These are phyloP conservation scores for Solenopsis fugax DNA, from an alignment of 1,140 invertebrate genomes.

Conservation along the genomic window DNA sequence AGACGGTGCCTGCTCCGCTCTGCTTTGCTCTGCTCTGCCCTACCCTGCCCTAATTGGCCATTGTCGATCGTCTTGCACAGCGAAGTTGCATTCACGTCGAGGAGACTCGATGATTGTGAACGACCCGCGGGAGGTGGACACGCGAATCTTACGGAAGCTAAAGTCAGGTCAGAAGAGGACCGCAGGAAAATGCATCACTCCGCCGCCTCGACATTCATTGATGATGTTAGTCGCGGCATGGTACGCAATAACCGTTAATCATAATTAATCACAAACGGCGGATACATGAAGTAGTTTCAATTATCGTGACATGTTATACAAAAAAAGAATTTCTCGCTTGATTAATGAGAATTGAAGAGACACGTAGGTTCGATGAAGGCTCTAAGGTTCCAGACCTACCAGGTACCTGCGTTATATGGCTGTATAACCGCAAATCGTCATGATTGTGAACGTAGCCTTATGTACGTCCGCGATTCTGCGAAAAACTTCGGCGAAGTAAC, in stretches of 20 bases:
- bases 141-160: slow-evolving; percentile 22
- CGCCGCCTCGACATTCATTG: slow-evolving; percentile 17
- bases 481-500: slow-evolving; percentile 43
- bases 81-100: slow-evolving; percentile 30
- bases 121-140: background rate
- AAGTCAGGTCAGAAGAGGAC: slow-evolving; percentile 49
- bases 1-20: slow-evolving; percentile 50
- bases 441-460: slow-evolving; percentile 37
- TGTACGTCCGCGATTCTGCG: slow-evolving; percentile 1
- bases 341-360: slow-evolving; percentile 25
- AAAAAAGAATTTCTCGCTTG: slow-evolving; percentile 22
- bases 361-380: background rate
- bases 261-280: slow-evolving; percentile 36
- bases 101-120: slow-evolving; percentile 17
- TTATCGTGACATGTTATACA: slow-evolving; percentile 21
- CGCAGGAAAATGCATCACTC: slow-evolving; percentile 10
- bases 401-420: background rate
- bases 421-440: background rate
- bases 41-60: slow-evolving; percentile 67
- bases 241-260: slow-evolving; percentile 35
- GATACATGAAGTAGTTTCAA: slow-evolving; percentile 32
- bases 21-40: slow-evolving; percentile 29
- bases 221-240: background rate
- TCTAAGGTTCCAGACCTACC: background rate
- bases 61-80: slow-evolving; percentile 44